Evolutionary conservation across 2,797 vertebrate species (phyloP), one percentile per base, ranked within the genome.

Genomic region (Eurystomus glaucurus): DNA sequence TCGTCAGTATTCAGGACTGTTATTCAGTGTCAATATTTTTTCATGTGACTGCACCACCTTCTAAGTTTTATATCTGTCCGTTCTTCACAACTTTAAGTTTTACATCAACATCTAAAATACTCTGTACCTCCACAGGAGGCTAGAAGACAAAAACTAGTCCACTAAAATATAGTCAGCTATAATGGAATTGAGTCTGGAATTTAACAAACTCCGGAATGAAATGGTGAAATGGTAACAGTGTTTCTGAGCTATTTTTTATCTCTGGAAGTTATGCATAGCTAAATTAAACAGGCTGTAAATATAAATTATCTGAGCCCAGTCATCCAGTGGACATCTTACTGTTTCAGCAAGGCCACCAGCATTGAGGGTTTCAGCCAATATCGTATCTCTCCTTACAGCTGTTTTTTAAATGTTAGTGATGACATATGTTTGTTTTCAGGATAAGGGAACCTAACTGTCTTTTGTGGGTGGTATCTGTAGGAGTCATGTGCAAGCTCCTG

Each of bases 111-210:
- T 76, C 39, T 39, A 9, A 51, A 69, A 11, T 41, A 5, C 2
- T 62, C 69, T 75, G 25, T 65, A 35, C 5, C 4, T 83, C 74
- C 31, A 48, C 65, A 78, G 39, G 31, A 84, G 8, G 29, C 20
- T 74, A 72, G 60, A 83, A 93, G 52, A 71, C 51, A 93, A 80
- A 74, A 92, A 77, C 43, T 39, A 93, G 62, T 77, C 11, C 13
- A 28, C 26, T 81, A 46, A 78, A 84, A 78, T 70, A 48, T 62
- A 60, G n/a, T 78, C 21, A 52, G 5, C 20, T 62, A 5, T 61
- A 69, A 61, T 25, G 58, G 46, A 79, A 62, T n/a, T 22, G 37
- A 51, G 10, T 13, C 20, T 80, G 52, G 29, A 57, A n/a, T 65
- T 51, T 75, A 86, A 43, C 6, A 51, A 66, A 60, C 20, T 77